Percentiles rank a stretch among this genome's conserved stretches.
Conservation (phyloP, 2,888 invertebrate genomes). For the Brachyptera risi region DNA sequence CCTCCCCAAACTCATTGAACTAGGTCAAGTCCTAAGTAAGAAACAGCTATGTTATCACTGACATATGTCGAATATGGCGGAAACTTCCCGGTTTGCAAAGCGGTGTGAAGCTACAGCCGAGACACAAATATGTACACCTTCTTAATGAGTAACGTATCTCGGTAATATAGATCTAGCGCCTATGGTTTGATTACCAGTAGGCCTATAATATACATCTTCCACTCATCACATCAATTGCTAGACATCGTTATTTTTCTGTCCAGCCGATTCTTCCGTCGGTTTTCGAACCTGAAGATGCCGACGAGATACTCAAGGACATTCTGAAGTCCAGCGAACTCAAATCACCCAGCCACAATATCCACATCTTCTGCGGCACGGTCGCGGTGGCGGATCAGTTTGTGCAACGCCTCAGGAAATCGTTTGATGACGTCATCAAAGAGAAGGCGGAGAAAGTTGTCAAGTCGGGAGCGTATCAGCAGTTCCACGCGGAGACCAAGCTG, state of each 20-base stretch:
- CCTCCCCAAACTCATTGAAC: no score
- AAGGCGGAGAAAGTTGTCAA: conserved; percentile 65
- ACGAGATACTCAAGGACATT: conserved; percentile 63
- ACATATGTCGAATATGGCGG: no score
- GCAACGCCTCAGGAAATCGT: conserved; percentile 61
- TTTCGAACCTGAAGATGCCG: conserved; percentile 71
- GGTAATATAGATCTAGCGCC: no score
- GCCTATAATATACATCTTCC: no score
- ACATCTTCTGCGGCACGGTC: conserved; percentile 51
- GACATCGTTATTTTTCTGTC: conserved; percentile 5
- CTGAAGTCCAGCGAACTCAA: conserved; percentile 56
- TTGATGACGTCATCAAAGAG: conserved; percentile 59
- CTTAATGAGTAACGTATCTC: no score
- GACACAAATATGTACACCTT: no score
- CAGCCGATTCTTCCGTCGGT: conserved; percentile 78
- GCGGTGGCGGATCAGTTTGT: conserved; percentile 60
- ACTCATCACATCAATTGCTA: no score
- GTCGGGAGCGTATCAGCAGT: conserved; percentile 65
- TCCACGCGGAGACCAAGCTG: conserved; percentile 62
- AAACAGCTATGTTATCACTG: no score
- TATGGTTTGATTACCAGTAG: no score
- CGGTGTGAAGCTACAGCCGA: no score
- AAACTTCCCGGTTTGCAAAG: no score
- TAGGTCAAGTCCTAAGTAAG: no score
- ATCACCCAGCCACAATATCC: conserved; percentile 40